Base-by-base conservation (phyloP, 2,797 vertebrate species). In the Distichodus sexfasciatus region DNA sequence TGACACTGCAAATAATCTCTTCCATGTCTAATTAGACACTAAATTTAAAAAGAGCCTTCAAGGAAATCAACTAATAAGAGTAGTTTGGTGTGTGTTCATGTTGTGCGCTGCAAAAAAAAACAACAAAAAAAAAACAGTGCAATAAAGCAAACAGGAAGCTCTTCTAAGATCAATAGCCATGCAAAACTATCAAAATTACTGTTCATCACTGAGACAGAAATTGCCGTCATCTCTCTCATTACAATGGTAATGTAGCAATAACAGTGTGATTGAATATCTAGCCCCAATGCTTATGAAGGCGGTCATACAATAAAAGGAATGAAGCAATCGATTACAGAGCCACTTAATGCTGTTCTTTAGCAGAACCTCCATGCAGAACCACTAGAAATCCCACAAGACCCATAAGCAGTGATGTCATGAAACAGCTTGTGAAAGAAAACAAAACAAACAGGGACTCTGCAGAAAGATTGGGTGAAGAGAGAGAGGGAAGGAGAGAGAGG, bases 1-100 rank as follows among this genome's bases (percentile, higher is more conserved):
- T 82, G 78, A 77, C 67, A 50, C 7, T 35, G 43, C 71, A 82
- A 89, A 86, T 84, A 81, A 82, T 82, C 79, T 85, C 67, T 76
- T 84, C 83, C 81, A 82, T 85, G 75, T 86, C 72, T 75, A 74
- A 72, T 68, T 78, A 71, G 50, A 71, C 24, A 43, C 53, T 43
- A 74, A 66, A 63, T 63, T 79, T 77, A 35, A 62, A 23, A 47
- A 57, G 73, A 74, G 65, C 76, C 63, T 63, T 63, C 58, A 74
- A 28, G 50, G 12, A 48, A 66, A 17, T 10, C 17, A 26, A 54
- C 17, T 24, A 24, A 21, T 55, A 33, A 15, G n/a, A 50, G 55
- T 40, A 44, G 31, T 48, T 59, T 15, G 24, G 33, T 50, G n/a
- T n/a, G n/a, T n/a, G n/a, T n/a, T n/a, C n/a, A n/a, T n/a, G n/a